Percentiles rank a stretch among this genome's conserved stretches.
Evolutionary conservation across 2,888 invertebrate species (phyloP).

Genomic region (Kuschelorhynchus macadamiae): DNA sequence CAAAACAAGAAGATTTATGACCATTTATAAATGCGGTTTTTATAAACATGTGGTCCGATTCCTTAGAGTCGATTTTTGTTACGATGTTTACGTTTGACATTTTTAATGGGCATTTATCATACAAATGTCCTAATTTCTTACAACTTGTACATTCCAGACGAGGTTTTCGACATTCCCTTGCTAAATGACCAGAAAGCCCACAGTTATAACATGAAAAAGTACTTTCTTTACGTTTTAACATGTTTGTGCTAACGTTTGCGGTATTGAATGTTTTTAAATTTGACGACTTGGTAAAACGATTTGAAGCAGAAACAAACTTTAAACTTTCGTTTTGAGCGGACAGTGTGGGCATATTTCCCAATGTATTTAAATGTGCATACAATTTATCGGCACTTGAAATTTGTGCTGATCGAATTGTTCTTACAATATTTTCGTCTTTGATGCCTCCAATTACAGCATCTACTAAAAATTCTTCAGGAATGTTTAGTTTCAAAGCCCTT

Average conservation of each 20-base stretch:
- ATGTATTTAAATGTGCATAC: slow-evolving; percentile 33
- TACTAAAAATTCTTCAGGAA: slow-evolving; percentile 48
- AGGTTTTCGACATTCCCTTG: background rate
- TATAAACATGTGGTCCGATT: too few relatives aligned
- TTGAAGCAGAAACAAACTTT: too few relatives aligned
- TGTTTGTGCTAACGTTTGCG: too few relatives aligned
- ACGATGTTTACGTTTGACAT: too few relatives aligned
- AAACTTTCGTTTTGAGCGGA: background rate
- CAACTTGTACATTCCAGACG: background rate
- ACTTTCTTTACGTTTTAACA: too few relatives aligned
- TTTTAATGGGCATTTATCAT: too few relatives aligned
- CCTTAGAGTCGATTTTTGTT: too few relatives aligned
- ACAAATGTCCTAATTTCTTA: slow-evolving; percentile 2
- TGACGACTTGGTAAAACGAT: too few relatives aligned
- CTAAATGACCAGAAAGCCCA: background rate
- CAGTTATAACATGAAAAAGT: background rate
- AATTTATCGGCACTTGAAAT: slow-evolving; percentile 22
- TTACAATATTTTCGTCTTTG: slow-evolving; percentile 42
- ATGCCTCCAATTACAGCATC: slow-evolving; percentile 52
- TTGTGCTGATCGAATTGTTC: too few relatives aligned
- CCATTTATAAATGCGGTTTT: too few relatives aligned
- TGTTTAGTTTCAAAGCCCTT: slow-evolving; percentile 34
- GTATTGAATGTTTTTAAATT: too few relatives aligned
- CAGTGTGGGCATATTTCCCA: slow-evolving; percentile 31
- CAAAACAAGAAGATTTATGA: too few relatives aligned